These are phyloP conservation scores for Nothocercus julius DNA, from an alignment of 2,113 vertebrate species.

Conservation along the genomic window DNA sequence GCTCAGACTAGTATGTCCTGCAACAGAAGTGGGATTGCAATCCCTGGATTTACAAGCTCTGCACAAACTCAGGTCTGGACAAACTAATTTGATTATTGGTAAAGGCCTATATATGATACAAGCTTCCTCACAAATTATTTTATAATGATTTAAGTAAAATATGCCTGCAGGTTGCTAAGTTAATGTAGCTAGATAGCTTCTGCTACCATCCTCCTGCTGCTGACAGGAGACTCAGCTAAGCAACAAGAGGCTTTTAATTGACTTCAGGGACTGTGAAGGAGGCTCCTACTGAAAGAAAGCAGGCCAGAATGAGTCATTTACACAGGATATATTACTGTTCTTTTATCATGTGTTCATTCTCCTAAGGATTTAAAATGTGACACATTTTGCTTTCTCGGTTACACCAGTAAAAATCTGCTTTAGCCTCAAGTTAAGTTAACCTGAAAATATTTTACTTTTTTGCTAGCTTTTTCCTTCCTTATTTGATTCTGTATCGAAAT, in stretches of 20 bases:
- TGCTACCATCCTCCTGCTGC: not conserved
- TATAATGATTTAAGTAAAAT: not conserved
- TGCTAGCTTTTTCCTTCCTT: not conserved
- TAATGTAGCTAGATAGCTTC: not conserved
- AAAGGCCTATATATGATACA: not conserved
- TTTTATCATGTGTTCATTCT: not conserved
- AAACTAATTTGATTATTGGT: not conserved
- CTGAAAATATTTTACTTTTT: not conserved
- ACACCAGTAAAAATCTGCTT: not conserved
- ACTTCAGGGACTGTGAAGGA: not conserved
- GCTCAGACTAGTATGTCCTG: not conserved
- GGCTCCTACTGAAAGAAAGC: not conserved
- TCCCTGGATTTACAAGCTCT: not conserved
- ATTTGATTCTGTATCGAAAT: not conserved
- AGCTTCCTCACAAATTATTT: not conserved
- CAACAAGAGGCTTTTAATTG: not conserved
- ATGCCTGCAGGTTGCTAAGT: not conserved
- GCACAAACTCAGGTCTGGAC: not conserved
- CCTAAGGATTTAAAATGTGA: not conserved
- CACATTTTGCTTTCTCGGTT: not conserved
- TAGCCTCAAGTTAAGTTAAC: not conserved
- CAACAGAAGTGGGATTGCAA: not conserved
- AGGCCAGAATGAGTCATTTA: not conserved
- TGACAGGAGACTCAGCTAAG: not conserved
- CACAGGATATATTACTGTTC: not conserved